A percentile compares a stretch with the other conserved stretches of the same genome.
These are phyloP conservation scores for Cerastis rubricosa DNA, from an alignment of 2,888 invertebrate genomes.

Conservation along the genomic window DNA sequence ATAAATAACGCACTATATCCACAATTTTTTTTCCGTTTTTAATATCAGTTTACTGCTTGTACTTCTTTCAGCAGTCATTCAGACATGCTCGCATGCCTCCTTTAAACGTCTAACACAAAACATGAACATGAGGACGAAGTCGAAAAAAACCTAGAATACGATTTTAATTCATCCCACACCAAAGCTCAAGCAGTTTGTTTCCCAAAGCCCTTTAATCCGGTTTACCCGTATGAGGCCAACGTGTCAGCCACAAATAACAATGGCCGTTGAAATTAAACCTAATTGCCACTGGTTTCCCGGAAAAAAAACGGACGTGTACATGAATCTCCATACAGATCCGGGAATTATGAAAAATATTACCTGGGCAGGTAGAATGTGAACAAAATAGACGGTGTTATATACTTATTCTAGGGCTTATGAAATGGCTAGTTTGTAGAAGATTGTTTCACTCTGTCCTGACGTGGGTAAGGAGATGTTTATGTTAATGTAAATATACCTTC, in stretches of 20 bases:
- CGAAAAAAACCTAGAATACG: neutral
- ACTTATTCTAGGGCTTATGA: neutral
- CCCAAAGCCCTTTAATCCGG: slow-evolving; percentile 12
- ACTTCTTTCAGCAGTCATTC: too few relatives aligned
- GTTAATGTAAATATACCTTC: too few relatives aligned
- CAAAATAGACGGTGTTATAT: slow-evolving; percentile 6
- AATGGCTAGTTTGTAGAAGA: too few relatives aligned
- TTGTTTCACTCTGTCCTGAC: too few relatives aligned
- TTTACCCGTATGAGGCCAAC: slow-evolving; percentile 1
- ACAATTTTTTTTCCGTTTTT: too few relatives aligned
- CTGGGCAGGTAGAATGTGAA: neutral
- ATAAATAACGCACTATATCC: too few relatives aligned
- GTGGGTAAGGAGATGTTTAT: too few relatives aligned
- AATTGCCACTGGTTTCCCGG: slow-evolving; percentile 25
- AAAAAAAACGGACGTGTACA: slow-evolving; percentile 14
- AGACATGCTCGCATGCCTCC: neutral
- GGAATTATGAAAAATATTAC: slow-evolving; percentile 31
- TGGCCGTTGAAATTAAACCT: slow-evolving; percentile 26
- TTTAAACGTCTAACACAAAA: neutral
- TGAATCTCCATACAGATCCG: slow-evolving; percentile 46
- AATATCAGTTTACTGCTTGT: too few relatives aligned
- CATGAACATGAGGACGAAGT: neutral
- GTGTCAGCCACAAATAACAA: slow-evolving; percentile 25
- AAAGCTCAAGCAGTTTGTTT: slow-evolving; percentile 1
- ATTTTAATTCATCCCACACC: neutral